A percentile compares a stretch with the other conserved stretches of the same genome.
Conservation (phyloP, 2,888 invertebrate species). For the Eueremaeus valkanovi region DNA sequence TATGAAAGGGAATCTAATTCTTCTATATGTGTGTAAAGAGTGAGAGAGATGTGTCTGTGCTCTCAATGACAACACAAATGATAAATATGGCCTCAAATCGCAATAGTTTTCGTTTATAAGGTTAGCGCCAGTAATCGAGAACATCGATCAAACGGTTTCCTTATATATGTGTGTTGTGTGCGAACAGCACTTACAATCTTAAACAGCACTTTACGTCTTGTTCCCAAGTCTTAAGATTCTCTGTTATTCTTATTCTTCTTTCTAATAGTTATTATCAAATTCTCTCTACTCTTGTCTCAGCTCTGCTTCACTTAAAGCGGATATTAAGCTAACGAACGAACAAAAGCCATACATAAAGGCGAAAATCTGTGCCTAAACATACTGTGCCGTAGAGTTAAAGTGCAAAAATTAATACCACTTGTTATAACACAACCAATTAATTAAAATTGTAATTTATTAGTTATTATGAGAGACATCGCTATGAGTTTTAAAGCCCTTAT, state of each 20-base stretch:
- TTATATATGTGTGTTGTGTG: not conserved
- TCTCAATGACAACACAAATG: not conserved
- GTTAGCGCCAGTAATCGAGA: conserved; percentile 28
- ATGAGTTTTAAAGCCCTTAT: no score
- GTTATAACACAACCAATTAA: not conserved
- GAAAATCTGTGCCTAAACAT: not conserved
- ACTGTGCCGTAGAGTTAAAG: not conserved
- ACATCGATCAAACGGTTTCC: conserved; percentile 5
- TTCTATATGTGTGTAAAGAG: no score
- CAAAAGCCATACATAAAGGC: not conserved
- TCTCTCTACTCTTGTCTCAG: not conserved
- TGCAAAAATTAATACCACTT: not conserved
- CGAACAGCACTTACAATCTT: not conserved
- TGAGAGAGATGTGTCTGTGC: conserved; percentile 3
- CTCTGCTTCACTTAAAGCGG: not conserved
- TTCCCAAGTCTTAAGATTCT: not conserved
- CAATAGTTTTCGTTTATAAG: conserved; percentile 20
- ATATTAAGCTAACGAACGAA: not conserved
- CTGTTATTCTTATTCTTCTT: not conserved
- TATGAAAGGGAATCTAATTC: conserved; percentile 22
- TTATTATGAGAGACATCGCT: not conserved
- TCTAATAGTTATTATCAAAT: conserved; percentile 23
- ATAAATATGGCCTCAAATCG: conserved; percentile 11
- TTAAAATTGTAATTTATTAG: not conserved
- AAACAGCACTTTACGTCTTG: not conserved